Evolutionary conservation across 1,140 invertebrate genomes (phyloP).

Genomic region (Formica selysi): DNA sequence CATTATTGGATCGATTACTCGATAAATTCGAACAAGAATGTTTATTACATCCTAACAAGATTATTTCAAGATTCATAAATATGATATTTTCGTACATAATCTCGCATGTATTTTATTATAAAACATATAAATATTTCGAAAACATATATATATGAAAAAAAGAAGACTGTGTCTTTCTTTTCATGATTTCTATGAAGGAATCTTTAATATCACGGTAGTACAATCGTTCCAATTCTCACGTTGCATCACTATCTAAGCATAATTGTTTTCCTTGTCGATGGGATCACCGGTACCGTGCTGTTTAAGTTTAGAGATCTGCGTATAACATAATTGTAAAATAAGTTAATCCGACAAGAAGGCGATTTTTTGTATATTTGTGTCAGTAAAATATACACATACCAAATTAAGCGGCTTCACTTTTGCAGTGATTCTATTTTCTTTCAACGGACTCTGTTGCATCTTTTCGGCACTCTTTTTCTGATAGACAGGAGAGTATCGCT

Average conservation of each 20-base stretch:
- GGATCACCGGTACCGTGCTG: slow-evolving; percentile 50
- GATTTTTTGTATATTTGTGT: background rate
- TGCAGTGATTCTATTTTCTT: slow-evolving; percentile 65
- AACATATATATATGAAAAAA: slow-evolving; percentile 48
- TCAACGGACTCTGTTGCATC: slow-evolving; percentile 72
- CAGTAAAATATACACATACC: slow-evolving; percentile 63
- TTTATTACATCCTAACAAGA: background rate
- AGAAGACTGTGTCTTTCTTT: background rate
- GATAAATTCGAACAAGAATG: background rate
- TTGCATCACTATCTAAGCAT: slow-evolving; percentile 19
- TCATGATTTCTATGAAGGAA: slow-evolving; percentile 15
- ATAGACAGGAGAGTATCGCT: slow-evolving; percentile 55
- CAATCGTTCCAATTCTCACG: slow-evolving; percentile 32
- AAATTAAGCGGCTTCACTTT: slow-evolving; percentile 77
- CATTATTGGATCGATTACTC: background rate
- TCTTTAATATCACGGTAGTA: slow-evolving; percentile 18
- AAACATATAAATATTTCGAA: slow-evolving; percentile 61
- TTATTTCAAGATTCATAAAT: background rate
- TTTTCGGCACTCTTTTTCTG: slow-evolving; percentile 31
- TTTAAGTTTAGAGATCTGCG: slow-evolving; percentile 71
- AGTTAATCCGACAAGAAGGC: background rate
- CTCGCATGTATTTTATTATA: slow-evolving; percentile 62
- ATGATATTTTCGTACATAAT: background rate
- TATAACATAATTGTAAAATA: slow-evolving; percentile 31
- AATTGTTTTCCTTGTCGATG: slow-evolving; percentile 74